Percentiles rank a stretch among this genome's conserved stretches.
Conservation (phyloP, 2,888 invertebrate genomes). For the Dyspetes luteomarginatus region DNA sequence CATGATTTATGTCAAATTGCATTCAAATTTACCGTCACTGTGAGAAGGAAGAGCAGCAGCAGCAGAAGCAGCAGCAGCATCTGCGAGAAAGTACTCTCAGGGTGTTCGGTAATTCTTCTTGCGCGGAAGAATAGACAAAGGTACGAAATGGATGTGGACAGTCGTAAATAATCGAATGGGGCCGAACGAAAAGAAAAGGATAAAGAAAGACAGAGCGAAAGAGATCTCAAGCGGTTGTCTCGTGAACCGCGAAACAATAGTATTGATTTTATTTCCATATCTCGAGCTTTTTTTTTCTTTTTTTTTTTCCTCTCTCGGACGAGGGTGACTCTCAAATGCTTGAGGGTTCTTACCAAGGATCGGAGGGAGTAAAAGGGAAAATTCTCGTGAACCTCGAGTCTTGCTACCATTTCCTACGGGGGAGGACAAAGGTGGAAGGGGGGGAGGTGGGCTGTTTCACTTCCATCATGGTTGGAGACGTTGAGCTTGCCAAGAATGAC, state of each 20-base stretch:
- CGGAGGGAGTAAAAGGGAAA: constrained; percentile 47
- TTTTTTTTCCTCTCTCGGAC: constrained; percentile 53
- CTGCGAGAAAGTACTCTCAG: constrained; percentile 56
- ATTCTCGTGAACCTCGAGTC: constrained; percentile 35
- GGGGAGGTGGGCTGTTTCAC: constrained; percentile 47
- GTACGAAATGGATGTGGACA: constrained; percentile 54
- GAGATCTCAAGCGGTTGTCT: constrained; percentile 56
- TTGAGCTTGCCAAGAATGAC: constrained; percentile 49
- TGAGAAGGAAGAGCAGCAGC: too few species aligned
- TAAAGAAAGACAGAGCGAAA: constrained; percentile 6
- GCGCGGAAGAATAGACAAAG: constrained; percentile 46
- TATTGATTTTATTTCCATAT: constrained; percentile 83
- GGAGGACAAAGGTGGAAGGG: constrained; percentile 29
- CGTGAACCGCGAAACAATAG: constrained; percentile 81
- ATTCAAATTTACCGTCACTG: constrained; percentile 61
- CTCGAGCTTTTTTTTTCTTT: constrained; percentile 66
- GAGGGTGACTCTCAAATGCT: constrained; percentile 68
- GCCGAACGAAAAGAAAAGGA: constrained; percentile 35
- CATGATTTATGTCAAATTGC: constrained; percentile 64
- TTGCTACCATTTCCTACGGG: constrained; percentile 46
- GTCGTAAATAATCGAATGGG: constrained; percentile 67
- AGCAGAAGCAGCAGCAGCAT: constrained; percentile 39
- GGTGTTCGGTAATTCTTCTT: constrained; percentile 56
- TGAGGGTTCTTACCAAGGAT: constrained; percentile 54
- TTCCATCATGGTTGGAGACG: constrained; percentile 40